phyloP scores from a whole-genome alignment of 2,797 vertebrate species.

The Rhabdomys pumilio region DNA sequence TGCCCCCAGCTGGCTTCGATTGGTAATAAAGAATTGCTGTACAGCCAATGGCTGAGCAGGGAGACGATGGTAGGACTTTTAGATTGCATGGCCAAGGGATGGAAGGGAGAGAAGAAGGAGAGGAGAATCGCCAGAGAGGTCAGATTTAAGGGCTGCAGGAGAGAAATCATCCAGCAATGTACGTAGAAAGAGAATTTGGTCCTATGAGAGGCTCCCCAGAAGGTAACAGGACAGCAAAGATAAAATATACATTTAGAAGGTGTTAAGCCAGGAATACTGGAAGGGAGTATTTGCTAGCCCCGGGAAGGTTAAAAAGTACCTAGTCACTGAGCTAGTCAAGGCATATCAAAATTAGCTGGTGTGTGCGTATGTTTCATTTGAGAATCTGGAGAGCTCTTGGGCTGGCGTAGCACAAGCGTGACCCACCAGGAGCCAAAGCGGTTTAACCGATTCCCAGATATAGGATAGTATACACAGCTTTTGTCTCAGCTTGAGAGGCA shows the following conservation, averaged over 20 bases:
- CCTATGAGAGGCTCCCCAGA: neutral
- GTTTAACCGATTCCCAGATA: neutral
- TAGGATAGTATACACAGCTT: neutral
- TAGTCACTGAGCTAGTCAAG: neutral
- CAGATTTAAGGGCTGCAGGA: neutral
- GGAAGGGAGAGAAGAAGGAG: neutral
- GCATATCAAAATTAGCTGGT: neutral
- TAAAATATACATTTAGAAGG: neutral
- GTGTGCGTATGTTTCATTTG: neutral
- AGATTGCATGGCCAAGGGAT: neutral
- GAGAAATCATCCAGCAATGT: neutral
- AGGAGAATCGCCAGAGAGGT: neutral
- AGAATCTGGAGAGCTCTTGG: neutral
- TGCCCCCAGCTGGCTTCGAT: neutral
- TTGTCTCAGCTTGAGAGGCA: neutral
- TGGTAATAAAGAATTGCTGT: neutral
- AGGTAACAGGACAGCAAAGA: neutral
- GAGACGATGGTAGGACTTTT: neutral
- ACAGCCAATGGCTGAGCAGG: neutral
- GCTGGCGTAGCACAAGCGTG: accelerated
- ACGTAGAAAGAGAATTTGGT: neutral
- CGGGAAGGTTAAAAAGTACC: neutral
- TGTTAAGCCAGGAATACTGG: neutral
- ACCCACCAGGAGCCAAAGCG: neutral
- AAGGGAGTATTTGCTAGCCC: neutral